Evolutionary conservation across 2,888 invertebrate species (phyloP), one percentile per base, ranked within the genome.

Genomic region (Sarcophaga rosellei): DNA sequence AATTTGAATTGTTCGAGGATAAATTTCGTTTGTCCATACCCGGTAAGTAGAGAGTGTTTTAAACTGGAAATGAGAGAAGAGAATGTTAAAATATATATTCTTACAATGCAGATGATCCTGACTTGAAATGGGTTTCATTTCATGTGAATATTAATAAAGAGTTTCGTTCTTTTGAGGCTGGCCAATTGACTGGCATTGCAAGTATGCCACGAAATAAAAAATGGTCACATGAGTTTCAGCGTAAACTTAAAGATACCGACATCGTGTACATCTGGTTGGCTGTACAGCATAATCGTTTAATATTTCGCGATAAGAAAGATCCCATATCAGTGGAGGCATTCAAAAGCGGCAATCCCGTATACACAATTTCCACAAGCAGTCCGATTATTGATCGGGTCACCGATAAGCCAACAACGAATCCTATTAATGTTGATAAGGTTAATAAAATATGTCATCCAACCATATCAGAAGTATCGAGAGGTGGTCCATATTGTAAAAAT

Each of bases 71-170:
- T 73, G 65, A n/a, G 61, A 35, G 68, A 73, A 73, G 57, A 53
- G n/a, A 20, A 21, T 20, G 11, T n/a, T 2, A 59, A 15, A 15
- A 62, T 20, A 47, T 5, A 63, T 72, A 63, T 15, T 25, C 47
- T 8, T 69, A 21, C 57, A 5, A 21, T 90, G 77, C 86, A 94
- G 96, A 95, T 91, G 92, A 92, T 35, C 90, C 93, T 3, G 94
- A 94, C 1, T 89, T 95, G 0, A 92, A 93, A 72, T 90, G 95
- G 8, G 95, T 96, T 89, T 95, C 94, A 0, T 96, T 96, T 90
- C 95, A 96, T 92, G 95, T 95, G 0, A 95, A 95, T 87, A 89
- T 95, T 20, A 96, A 96, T 90, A 93, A 94, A 44, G 89, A 90
- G 0, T 94, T 96, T 82, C 90, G 88, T 0, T 89, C 91, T 2